Conservation (phyloP, 2,888 invertebrate genomes). For the Physocephala rufipes region DNA sequence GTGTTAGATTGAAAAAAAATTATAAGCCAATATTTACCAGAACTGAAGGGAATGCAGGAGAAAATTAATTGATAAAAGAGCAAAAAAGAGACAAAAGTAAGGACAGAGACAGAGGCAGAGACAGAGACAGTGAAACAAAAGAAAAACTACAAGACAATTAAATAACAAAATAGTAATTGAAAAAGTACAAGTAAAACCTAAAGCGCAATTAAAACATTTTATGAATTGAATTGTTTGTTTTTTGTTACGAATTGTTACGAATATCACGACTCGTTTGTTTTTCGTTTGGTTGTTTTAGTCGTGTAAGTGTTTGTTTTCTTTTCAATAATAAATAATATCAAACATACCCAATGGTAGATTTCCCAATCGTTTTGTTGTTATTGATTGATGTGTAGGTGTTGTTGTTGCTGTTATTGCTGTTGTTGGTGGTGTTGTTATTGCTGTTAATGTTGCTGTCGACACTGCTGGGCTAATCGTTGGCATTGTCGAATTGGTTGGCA, state of each 20-base stretch:
- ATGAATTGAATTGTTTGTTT: conserved; percentile 5
- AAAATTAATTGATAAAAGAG: conserved; percentile 15
- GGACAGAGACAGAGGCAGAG: conserved; percentile 17
- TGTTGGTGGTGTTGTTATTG: conserved; percentile 41
- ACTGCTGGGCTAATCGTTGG: conserved; percentile 35
- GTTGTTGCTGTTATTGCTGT: conserved; percentile 47
- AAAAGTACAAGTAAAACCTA: conserved; percentile 13
- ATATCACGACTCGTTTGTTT: conserved; percentile 17
- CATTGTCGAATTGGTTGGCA: conserved; percentile 50
- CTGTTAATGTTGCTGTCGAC: conserved; percentile 31
- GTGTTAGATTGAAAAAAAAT: conserved; percentile 3
- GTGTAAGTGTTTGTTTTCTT: conserved; percentile 23
- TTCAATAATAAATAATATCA: conserved; percentile 21
- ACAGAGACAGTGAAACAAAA: conserved; percentile 23
- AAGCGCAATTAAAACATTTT: not conserved
- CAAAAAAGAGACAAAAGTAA: not conserved
- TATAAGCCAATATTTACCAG: not conserved
- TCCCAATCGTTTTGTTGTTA: conserved; percentile 61
- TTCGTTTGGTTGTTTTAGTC: conserved; percentile 10
- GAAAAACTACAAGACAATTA: conserved; percentile 34
- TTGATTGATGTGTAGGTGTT: conserved; percentile 42
- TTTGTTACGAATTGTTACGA: conserved; percentile 1
- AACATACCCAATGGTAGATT: conserved; percentile 65
- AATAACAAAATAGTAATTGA: conserved; percentile 10
- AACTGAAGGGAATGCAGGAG: not conserved